Conservation (phyloP, 2,113 vertebrate species). For the Xyrauchen texanus region DNA sequence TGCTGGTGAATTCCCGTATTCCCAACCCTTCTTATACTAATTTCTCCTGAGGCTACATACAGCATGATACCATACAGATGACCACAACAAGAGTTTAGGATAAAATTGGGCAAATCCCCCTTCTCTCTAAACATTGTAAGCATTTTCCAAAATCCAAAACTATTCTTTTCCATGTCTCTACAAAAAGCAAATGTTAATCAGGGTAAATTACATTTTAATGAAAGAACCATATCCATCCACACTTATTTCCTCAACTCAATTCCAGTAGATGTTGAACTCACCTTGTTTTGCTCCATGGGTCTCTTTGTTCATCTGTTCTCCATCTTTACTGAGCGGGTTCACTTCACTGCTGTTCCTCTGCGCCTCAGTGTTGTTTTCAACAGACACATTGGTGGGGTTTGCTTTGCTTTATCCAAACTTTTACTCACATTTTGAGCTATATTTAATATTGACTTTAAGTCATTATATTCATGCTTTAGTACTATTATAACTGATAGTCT, state of each 20-base stretch:
- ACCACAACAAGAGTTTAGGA: too few species aligned
- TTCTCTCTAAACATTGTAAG: too few species aligned
- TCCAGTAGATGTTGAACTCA: conserved; percentile 13
- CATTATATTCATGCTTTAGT: neutral
- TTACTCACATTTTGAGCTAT: neutral
- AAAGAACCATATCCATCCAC: neutral
- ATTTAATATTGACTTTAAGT: neutral
- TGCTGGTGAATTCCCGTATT: too few species aligned
- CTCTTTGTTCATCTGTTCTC: conserved; percentile 4
- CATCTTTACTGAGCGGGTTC: neutral
- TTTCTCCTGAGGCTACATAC: too few species aligned
- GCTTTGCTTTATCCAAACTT: neutral
- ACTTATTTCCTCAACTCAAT: too few species aligned
- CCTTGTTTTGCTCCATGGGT: conserved; percentile 11
- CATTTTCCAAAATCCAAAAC: neutral
- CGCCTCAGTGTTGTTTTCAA: neutral
- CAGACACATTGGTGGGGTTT: neutral
- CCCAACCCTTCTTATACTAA: too few species aligned
- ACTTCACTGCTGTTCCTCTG: neutral
- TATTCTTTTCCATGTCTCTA: neutral
- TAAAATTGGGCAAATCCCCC: too few species aligned
- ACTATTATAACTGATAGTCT: neutral
- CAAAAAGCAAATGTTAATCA: neutral
- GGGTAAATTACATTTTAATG: neutral
- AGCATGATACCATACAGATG: too few species aligned